A percentile compares a stretch with the other conserved stretches of the same genome.
phyloP scores from a whole-genome alignment of 64 coral and sea anemone species.

The Catalaphyllia jardinei region DNA sequence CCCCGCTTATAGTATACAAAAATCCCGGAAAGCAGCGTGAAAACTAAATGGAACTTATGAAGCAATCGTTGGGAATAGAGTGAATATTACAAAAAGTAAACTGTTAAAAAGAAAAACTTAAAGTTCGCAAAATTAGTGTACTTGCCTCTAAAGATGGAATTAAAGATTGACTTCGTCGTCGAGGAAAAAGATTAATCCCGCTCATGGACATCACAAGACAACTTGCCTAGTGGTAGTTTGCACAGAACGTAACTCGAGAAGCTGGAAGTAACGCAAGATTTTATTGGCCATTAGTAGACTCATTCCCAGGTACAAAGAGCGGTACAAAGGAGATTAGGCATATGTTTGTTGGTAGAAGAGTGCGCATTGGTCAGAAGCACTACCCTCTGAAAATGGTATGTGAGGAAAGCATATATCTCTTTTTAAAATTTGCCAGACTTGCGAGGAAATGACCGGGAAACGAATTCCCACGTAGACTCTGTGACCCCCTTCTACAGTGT shows the following conservation, averaged over 20 bases:
- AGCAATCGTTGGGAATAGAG: no score
- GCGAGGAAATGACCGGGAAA: no score
- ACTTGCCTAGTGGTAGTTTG: not conserved
- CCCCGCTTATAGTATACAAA: no score
- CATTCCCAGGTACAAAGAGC: not conserved
- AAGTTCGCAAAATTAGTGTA: not conserved
- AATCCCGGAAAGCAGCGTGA: no score
- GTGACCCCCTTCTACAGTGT: no score
- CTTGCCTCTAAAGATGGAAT: not conserved
- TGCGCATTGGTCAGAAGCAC: not conserved
- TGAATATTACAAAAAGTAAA: not conserved
- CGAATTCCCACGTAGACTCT: no score
- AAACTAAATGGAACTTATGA: no score
- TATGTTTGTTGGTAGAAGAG: not conserved
- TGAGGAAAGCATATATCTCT: no score
- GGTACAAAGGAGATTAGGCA: not conserved
- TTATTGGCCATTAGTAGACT: not conserved
- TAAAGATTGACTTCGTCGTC: no score
- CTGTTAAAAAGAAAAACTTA: not conserved
- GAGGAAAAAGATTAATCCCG: not conserved
- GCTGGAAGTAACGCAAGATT: not conserved
- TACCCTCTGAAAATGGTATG: no score
- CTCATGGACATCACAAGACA: not conserved
- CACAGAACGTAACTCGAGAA: slow-evolving; percentile 16
- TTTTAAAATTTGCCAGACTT: no score